phyloP scores from a whole-genome alignment of 2,888 invertebrate genomes.

The Mantis religiosa region DNA sequence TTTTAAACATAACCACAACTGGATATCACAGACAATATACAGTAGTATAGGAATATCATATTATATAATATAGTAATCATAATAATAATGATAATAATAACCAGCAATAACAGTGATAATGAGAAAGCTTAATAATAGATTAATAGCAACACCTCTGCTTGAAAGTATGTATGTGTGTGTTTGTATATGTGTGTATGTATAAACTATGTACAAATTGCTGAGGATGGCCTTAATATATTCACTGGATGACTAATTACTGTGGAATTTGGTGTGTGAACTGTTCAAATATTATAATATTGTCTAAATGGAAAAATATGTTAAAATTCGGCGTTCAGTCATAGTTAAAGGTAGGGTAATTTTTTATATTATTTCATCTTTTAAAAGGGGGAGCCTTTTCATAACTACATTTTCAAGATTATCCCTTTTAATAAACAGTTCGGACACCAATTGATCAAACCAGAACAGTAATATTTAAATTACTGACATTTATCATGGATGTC shows the following conservation, averaged over 20 bases:
- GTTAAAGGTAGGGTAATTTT: background rate
- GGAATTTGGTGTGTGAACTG: background rate
- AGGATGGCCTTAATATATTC: background rate
- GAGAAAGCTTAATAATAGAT: background rate
- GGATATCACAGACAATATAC: constrained; percentile 13
- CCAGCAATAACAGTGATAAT: background rate
- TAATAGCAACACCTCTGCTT: constrained; percentile 1
- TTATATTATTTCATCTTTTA: background rate
- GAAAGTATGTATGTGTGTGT: background rate
- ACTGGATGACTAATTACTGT: background rate
- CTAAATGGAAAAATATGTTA: background rate
- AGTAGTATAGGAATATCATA: background rate
- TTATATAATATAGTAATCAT: background rate
- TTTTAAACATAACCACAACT: constrained; percentile 1
- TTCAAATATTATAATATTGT: background rate
- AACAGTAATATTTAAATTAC: background rate
- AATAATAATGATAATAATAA: background rate
- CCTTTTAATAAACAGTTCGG: background rate
- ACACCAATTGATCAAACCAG: background rate
- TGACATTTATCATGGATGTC: background rate
- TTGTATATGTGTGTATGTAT: background rate
- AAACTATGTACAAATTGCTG: background rate
- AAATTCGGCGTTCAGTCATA: background rate
- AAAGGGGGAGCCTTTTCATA: background rate
- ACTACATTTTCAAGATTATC: too few species aligned